Base-by-base conservation (phyloP, 2,113 vertebrate genomes). In the Fulica atra region DNA sequence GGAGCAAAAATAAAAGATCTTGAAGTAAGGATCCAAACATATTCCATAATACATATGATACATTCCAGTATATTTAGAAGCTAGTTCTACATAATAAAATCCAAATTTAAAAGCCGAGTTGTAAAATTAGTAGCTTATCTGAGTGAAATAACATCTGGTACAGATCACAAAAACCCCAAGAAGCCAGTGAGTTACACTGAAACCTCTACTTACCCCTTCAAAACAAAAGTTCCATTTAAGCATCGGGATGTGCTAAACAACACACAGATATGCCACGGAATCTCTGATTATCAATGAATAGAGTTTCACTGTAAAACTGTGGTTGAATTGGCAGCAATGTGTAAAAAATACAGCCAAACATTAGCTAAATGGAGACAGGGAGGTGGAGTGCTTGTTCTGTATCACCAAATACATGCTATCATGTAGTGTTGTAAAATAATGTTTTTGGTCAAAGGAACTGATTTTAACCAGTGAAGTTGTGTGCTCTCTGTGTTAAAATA, bases 61-160 rank as follows among this genome's bases (percentile, higher is more conserved):
- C 31, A 88, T 86, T 46, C 19, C 64, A 87, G 81, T 74, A 57
- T 33, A 70, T 59, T 91, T 83, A 68, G 69, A 96, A 95, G 25
- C 28, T 80, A 91, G 46, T 64, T 36, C 60, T 86, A n/a, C 44
- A 76, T 38, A 74, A 63, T 77, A 95, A 81, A 81, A 93, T 59
- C 31, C 69, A 77, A 88, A 86, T 93, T 95, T 86, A 93, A 94
- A 95, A 70, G 48, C 12, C 21, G 65, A 73, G 46, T 44, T 91
- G 92, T 44, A 92, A 96, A 95, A 94, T 93, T 88, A 94, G 69
- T 81, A 96, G 61, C 64, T 95, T 94, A 93, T 90, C 74, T 90
- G 38, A 74, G 24, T 68, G 77, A 81, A 90, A 44, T 14, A 96
- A 86, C 87, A 97, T 96, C 83, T 97, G 95, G 64, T 93, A 93